phyloP scores from a whole-genome alignment of 2,888 invertebrate genomes.

The Pachymerium ferrugineum region DNA sequence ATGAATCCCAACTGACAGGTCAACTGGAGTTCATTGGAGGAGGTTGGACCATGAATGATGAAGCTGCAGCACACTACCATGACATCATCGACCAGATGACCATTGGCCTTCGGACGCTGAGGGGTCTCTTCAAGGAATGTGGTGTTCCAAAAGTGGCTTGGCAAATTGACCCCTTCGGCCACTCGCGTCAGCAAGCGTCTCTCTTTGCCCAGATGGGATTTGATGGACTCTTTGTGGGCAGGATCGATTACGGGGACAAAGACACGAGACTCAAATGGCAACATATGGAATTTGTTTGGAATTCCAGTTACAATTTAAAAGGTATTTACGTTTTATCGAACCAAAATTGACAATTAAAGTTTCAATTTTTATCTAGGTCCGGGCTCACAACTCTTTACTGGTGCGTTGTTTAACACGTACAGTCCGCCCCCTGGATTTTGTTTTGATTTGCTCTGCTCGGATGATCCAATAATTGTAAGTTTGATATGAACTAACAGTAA shows the following conservation, averaged over 20 bases:
- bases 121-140: constrained; percentile 66
- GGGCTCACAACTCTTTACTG: constrained; percentile 65
- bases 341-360: not conserved
- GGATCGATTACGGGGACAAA: constrained; percentile 84
- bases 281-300: constrained; percentile 79
- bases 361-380: not conserved
- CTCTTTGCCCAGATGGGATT: constrained; percentile 65
- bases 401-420: constrained; percentile 74
- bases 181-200: constrained; percentile 78
- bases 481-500: not conserved
- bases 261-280: constrained; percentile 54
- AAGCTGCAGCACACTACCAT: constrained; percentile 47
- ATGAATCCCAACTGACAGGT: constrained; percentile 33
- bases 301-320: constrained; percentile 55
- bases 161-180: constrained; percentile 86
- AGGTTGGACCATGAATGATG: constrained; percentile 45
- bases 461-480: constrained; percentile 65
- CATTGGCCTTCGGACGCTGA: constrained; percentile 60
- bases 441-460: constrained; percentile 78
- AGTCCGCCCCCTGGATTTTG: constrained; percentile 85
- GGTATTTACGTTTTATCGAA: not conserved
- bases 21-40: constrained; percentile 43
- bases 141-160: constrained; percentile 70
- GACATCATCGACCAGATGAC: constrained; percentile 69
- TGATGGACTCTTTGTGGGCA: constrained; percentile 78